Conservation (phyloP, 2,113 vertebrate genomes). For the Heliornis fulica region DNA sequence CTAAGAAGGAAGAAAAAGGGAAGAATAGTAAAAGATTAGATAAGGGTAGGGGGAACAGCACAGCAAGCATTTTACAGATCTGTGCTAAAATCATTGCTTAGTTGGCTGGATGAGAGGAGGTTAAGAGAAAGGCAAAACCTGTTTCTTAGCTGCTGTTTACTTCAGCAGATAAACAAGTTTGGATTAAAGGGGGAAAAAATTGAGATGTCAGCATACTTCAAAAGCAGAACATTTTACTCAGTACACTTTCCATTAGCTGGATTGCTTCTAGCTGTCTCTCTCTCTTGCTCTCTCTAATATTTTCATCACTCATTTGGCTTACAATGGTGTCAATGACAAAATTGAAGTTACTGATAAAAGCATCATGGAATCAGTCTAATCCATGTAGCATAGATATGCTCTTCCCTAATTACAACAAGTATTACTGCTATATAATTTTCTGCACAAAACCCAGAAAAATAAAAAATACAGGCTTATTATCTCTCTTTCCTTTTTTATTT, state of each 20-base stretch:
- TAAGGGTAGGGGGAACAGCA: background rate
- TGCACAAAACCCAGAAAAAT: background rate
- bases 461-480: background rate
- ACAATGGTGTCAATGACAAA: conserved; percentile 36
- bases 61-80: conserved; percentile 14
- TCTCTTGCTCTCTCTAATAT: background rate
- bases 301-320: conserved; percentile 10
- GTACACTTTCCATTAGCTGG: conserved; percentile 47
- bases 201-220: conserved; percentile 61
- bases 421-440: background rate
- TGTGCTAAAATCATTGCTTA: conserved; percentile 37
- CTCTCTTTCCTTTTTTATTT: too few relatives aligned
- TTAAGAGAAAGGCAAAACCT: conserved; percentile 54
- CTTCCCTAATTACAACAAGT: background rate
- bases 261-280: conserved; percentile 31
- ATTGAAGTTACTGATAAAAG: conserved; percentile 49
- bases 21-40: background rate
- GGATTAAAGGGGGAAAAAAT: conserved; percentile 3
- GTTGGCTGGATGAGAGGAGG: background rate
- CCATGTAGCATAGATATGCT: background rate
- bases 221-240: conserved; percentile 47
- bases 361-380: conserved; percentile 19
- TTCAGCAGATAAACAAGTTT: conserved; percentile 63
- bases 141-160: conserved; percentile 43
- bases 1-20: background rate